Percentiles rank a stretch among this genome's conserved stretches.
These are phyloP conservation scores for Drosophila sproati DNA, from an alignment of 1,140 invertebrate genomes.

Conservation along the genomic window DNA sequence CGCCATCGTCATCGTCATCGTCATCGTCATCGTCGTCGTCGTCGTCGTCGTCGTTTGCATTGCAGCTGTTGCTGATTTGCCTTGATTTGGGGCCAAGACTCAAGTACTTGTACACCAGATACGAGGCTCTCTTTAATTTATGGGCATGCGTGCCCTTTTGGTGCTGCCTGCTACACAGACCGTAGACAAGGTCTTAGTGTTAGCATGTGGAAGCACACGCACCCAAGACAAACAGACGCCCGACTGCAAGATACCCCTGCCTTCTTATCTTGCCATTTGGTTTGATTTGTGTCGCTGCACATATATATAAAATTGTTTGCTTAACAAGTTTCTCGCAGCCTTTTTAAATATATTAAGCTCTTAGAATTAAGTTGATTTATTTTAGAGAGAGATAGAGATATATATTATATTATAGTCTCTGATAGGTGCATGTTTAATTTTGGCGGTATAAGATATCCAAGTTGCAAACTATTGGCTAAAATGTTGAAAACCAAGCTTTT, in stretches of 20 bases:
- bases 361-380: too few species aligned
- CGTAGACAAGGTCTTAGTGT: conserved; percentile 21
- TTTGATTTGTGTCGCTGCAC: conserved; percentile 1
- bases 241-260: neutral
- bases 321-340: neutral
- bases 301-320: conserved; percentile 1
- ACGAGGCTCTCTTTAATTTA: conserved; percentile 27
- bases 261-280: conserved; percentile 5
- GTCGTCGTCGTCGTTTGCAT: conserved; percentile 7
- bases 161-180: neutral
- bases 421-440: too few species aligned
- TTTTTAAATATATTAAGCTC: too few species aligned
- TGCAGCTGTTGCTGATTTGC: conserved; percentile 61
- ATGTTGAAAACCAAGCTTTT: too few species aligned
- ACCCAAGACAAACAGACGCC: neutral
- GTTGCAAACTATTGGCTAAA: too few species aligned
- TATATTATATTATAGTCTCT: too few species aligned
- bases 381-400: too few species aligned
- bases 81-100: conserved; percentile 65
- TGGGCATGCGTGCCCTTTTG: conserved; percentile 23
- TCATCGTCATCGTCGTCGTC: conserved; percentile 7
- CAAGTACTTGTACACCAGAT: conserved; percentile 55
- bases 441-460: too few species aligned
- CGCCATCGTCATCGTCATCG: conserved; percentile 7
- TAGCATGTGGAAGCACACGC: conserved; percentile 1